Conservation (phyloP, 2,113 vertebrate species). For the Suricata suricatta region DNA sequence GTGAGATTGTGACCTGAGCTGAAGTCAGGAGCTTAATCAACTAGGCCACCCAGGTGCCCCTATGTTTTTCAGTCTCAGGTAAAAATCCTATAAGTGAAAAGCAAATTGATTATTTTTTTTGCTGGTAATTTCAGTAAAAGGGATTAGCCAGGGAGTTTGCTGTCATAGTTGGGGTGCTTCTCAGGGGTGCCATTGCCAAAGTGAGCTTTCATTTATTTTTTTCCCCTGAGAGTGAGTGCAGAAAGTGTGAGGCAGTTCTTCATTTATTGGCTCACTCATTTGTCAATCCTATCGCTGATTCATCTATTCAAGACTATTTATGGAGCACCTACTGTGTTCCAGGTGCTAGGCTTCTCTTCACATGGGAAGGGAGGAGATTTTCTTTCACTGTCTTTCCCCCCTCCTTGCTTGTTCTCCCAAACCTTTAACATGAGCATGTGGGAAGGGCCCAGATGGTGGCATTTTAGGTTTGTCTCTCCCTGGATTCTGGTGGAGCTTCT, state of each 20-base stretch:
- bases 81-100: neutral
- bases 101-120: neutral
- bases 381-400: neutral
- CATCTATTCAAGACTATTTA: neutral
- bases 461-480: neutral
- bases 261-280: neutral
- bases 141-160: neutral
- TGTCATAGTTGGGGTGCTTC: neutral
- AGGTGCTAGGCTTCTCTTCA: neutral
- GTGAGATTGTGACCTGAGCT: too few relatives aligned
- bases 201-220: neutral
- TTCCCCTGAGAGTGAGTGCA: neutral
- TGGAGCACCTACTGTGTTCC: neutral
- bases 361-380: neutral
- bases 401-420: neutral
- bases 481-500: neutral
- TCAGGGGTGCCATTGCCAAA: neutral
- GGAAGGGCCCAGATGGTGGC: neutral
- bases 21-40: too few relatives aligned
- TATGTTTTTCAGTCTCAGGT: neutral
- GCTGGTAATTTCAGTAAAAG: neutral
- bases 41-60: too few relatives aligned
- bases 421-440: neutral
- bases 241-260: neutral
- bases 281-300: neutral